Conservation (phyloP, 2,797 vertebrate genomes). For the Glyptemys insculpta region DNA sequence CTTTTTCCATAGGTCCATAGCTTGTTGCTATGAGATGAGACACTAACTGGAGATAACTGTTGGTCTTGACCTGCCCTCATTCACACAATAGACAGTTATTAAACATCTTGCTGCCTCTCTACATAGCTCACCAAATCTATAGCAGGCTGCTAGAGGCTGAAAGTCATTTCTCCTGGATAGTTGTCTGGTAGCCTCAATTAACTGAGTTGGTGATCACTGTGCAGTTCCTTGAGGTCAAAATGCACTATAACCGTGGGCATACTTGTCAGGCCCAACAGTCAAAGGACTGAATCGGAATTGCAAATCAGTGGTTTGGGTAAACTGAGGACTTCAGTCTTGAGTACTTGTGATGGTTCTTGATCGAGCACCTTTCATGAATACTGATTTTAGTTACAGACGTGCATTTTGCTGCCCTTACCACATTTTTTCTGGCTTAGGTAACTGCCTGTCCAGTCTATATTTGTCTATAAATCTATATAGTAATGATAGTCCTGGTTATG, state of each 20-base stretch:
- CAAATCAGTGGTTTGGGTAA: neutral
- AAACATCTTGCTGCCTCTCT: neutral
- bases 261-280: neutral
- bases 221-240: neutral
- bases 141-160: neutral
- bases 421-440: neutral
- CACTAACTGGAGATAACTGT: neutral
- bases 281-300: neutral
- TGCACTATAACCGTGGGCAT: neutral
- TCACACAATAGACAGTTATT: neutral
- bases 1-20: neutral
- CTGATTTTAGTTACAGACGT: neutral
- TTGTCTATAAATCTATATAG: neutral
- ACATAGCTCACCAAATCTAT: neutral
- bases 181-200: neutral
- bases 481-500: neutral
- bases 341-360: neutral
- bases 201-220: neutral
- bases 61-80: neutral
- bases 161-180: neutral
- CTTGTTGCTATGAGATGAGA: neutral
- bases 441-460: neutral
- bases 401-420: neutral
- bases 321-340: neutral
- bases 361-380: neutral